Evolutionary conservation across 2,113 vertebrate genomes (phyloP), one percentile per base, ranked within the genome.

Genomic region (Grantiella picta): DNA sequence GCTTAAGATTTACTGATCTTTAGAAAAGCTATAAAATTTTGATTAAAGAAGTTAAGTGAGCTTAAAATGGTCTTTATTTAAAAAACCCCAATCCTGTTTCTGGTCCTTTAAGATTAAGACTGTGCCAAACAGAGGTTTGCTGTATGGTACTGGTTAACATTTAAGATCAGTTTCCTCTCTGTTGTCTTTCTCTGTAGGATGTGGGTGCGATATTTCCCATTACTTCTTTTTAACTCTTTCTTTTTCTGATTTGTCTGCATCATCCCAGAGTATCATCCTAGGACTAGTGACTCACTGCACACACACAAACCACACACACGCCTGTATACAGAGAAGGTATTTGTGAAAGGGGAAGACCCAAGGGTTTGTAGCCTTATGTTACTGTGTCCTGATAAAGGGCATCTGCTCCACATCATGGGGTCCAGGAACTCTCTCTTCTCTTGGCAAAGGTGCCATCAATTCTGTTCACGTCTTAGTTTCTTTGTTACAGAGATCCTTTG

Each of bases 391-490:
- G 17, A 19, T n/a, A 56, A 49, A 45, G 17, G 63, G 7, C 19
- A 50, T 44, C 49, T 86, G 14, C 28, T 86, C 20, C 42, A 72
- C 25, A 57, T 29, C 36, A 38, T 4, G 5, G 42, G 40, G 10
- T 18, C 9, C 6, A 50, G 45, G 13, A 61, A 22, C 5, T 36
- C 15, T 6, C 22, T 14, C 21, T 66, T 72, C 6, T 72, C 49
- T 47, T 0, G 0, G 18, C 11, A 76, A 60, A 52, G 63, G 18
- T 66, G 4, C 25, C 25, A 13, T 72, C n/a, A 44, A 1, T 73
- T 77, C n/a, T 70, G 9, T 42, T 73, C 49, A 69, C 1, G 5
- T 72, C 49, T 53, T 57, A 53, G 3, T 35, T 90, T 73, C 31
- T 63, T 47, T 61, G 6, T 29, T 83, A 36, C 28, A 87, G 33